phyloP scores from a whole-genome alignment of 1,140 invertebrate species.

The Melitaea cinxia region DNA sequence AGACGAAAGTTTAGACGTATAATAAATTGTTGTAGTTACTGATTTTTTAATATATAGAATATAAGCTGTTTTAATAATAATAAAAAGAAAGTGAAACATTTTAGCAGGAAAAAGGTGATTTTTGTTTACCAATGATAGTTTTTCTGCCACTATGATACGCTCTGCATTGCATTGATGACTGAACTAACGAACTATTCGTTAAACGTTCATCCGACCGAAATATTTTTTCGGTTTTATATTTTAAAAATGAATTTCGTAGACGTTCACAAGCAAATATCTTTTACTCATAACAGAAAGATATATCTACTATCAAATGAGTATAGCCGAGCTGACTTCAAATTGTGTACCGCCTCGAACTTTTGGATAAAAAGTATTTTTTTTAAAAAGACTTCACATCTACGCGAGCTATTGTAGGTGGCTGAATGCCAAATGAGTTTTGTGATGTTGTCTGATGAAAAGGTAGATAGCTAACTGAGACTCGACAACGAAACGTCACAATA shows the following conservation, averaged over 20 bases:
- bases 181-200: slow-evolving; percentile 69
- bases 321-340: slow-evolving; percentile 28
- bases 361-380: slow-evolving; percentile 69
- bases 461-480: slow-evolving; percentile 58
- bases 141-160: slow-evolving; percentile 58
- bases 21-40: too few species aligned
- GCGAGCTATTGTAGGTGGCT: slow-evolving; percentile 71
- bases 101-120: slow-evolving; percentile 56
- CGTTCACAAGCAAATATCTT: background rate
- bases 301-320: background rate
- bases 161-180: slow-evolving; percentile 51
- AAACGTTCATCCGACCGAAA: slow-evolving; percentile 53
- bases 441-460: slow-evolving; percentile 70
- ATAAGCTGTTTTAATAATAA: slow-evolving; percentile 9
- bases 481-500: slow-evolving; percentile 47
- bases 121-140: slow-evolving; percentile 66
- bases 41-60: too few species aligned
- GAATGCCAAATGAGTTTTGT: slow-evolving; percentile 79
- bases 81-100: slow-evolving; percentile 24
- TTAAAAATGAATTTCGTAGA: background rate
- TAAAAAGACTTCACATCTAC: slow-evolving; percentile 65
- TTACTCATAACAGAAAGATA: background rate
- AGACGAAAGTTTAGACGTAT: too few species aligned
- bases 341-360: slow-evolving; percentile 55
- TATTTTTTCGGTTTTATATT: slow-evolving; percentile 49